These are phyloP conservation scores for Argyra leucocephala DNA, from an alignment of 2,888 invertebrate genomes.

Conservation along the genomic window DNA sequence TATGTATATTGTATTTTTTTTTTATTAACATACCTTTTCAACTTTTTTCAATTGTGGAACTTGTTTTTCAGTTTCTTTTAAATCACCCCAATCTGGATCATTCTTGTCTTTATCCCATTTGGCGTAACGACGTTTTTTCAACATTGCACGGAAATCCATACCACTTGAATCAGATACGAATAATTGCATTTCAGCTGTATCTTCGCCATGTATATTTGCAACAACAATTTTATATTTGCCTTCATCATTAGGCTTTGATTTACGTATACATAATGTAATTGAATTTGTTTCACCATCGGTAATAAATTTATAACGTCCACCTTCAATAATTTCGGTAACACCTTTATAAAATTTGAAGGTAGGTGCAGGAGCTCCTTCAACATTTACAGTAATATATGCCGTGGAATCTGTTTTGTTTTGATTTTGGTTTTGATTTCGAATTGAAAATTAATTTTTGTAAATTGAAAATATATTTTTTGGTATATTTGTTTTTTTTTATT, in stretches of 20 bases:
- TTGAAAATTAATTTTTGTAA: not conserved
- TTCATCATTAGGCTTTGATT: conserved; percentile 94
- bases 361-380: conserved; percentile 90
- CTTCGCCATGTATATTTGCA: conserved; percentile 89
- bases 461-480: not conserved
- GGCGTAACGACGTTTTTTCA: conserved; percentile 91
- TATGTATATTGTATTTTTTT: conserved; percentile 8
- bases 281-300: conserved; percentile 90
- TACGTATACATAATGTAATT: conserved; percentile 88
- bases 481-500: not conserved
- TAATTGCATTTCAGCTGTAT: conserved; percentile 89
- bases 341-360: conserved; percentile 94
- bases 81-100: conserved; percentile 86
- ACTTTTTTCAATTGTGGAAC: conserved; percentile 82
- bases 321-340: conserved; percentile 84
- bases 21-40: conserved; percentile 67
- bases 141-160: conserved; percentile 97
- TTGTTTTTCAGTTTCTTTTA: conserved; percentile 85
- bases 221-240: conserved; percentile 89
- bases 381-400: conserved; percentile 83
- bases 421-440: not conserved
- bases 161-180: conserved; percentile 96
- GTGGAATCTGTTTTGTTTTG: conserved; percentile 60
- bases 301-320: conserved; percentile 88
- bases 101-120: conserved; percentile 87